These are phyloP conservation scores for Apis laboriosa DNA, from an alignment of 1,140 invertebrate species.

Conservation along the genomic window DNA sequence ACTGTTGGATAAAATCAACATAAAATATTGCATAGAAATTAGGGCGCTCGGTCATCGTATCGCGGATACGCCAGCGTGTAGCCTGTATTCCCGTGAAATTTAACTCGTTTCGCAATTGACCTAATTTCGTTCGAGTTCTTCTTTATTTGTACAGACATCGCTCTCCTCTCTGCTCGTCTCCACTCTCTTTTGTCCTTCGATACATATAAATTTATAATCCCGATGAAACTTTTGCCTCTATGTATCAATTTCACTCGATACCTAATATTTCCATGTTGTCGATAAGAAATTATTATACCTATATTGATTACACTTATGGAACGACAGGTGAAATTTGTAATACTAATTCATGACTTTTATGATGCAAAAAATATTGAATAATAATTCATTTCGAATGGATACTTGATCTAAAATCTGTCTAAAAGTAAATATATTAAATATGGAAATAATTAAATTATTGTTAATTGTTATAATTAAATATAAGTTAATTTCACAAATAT, in stretches of 20 bases:
- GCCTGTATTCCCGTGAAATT: slow-evolving; percentile 31
- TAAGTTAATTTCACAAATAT: too few species aligned
- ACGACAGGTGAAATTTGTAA: too few species aligned
- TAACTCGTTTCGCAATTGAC: slow-evolving; percentile 45
- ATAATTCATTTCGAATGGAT: too few species aligned
- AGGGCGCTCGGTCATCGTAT: slow-evolving; percentile 37
- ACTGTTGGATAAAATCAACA: slow-evolving; percentile 15
- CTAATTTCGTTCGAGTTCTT: slow-evolving; percentile 36
- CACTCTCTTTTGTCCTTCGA: slow-evolving; percentile 7
- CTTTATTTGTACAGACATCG: slow-evolving; percentile 31
- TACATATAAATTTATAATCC: slow-evolving; percentile 19
- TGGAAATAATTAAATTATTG: too few species aligned
- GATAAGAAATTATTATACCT: not conserved
- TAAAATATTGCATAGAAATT: slow-evolving; percentile 39
- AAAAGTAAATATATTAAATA: too few species aligned
- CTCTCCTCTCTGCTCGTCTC: too few species aligned
- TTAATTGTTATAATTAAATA: too few species aligned
- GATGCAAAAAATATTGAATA: too few species aligned
- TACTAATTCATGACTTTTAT: too few species aligned
- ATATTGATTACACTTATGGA: too few species aligned
- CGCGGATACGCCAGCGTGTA: slow-evolving; percentile 10
- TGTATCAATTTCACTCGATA: too few species aligned
- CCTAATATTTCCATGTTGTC: not conserved
- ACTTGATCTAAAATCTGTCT: too few species aligned
- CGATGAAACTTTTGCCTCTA: slow-evolving; percentile 1